A percentile compares a stretch with the other conserved stretches of the same genome.
Evolutionary conservation across 2,797 vertebrate species (phyloP).

Genomic region (Echeneis naucrates): DNA sequence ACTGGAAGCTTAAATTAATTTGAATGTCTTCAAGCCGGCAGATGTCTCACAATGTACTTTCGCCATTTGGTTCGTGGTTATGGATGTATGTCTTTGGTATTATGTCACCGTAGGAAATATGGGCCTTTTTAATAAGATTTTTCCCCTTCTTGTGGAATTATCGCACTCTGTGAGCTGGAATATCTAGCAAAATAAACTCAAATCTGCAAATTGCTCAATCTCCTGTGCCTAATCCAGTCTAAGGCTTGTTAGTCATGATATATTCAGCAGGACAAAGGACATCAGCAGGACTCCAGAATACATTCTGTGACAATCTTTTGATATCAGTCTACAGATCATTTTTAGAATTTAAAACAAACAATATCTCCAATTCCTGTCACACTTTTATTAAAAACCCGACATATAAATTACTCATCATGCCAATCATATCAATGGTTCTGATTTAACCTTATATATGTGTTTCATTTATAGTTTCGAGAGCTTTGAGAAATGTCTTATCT

Average conservation of each 20-base stretch:
- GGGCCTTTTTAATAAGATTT: constrained; percentile 56
- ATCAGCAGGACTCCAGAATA: constrained; percentile 86
- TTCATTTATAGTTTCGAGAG: constrained; percentile 18
- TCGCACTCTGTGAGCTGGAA: constrained; percentile 66
- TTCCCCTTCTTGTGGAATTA: constrained; percentile 56
- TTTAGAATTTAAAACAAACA: constrained; percentile 64
- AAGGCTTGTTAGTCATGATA: constrained; percentile 92
- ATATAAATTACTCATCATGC: constrained; percentile 37
- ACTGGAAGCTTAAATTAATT: constrained; percentile 64
- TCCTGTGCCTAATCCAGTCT: constrained; percentile 98
- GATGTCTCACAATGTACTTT: constrained; percentile 56
- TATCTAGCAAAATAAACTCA: constrained; percentile 89
- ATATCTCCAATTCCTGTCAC: constrained; percentile 50
- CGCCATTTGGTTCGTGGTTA: constrained; percentile 51
- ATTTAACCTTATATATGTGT: constrained; percentile 11
- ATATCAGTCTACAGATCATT: constrained; percentile 68
- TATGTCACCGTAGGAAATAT: constrained; percentile 58
- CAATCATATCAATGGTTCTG: constrained; percentile 26
- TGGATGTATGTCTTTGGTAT: constrained; percentile 53
- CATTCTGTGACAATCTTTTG: constrained; percentile 82
- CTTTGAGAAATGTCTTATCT: constrained; percentile 23
- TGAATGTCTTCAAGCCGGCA: constrained; percentile 56
- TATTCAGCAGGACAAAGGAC: constrained; percentile 90
- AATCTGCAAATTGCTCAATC: constrained; percentile 95
- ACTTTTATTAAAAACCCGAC: constrained; percentile 48